Conservation (phyloP, 1,140 invertebrate species). For the Sycophila sp. region DNA sequence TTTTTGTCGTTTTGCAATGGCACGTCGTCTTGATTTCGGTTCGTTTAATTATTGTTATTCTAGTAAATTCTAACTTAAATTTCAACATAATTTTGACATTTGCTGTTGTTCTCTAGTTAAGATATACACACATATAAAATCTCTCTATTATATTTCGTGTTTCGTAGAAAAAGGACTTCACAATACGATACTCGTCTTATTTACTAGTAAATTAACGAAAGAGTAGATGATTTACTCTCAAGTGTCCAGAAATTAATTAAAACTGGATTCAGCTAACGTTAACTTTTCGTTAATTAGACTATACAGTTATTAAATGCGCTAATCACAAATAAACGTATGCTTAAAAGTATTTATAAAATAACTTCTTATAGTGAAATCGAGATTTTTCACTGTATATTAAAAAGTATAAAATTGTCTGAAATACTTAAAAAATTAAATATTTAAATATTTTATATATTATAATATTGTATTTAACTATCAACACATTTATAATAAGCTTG, state of each 20-base stretch:
- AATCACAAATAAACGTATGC: conserved; percentile 10
- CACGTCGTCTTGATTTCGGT: conserved; percentile 12
- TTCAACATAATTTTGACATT: neutral
- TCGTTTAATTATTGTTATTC: neutral
- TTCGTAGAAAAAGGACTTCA: neutral
- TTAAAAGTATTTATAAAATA: neutral
- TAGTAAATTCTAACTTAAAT: neutral
- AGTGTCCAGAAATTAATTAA: neutral
- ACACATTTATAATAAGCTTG: neutral
- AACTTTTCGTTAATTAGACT: neutral
- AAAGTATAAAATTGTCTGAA: neutral
- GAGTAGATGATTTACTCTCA: neutral
- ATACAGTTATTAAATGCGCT: neutral
- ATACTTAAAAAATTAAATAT: too few species aligned
- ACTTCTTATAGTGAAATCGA: neutral
- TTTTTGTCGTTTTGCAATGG: neutral
- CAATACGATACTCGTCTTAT: neutral
- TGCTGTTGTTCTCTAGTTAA: neutral
- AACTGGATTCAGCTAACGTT: neutral
- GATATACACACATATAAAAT: neutral
- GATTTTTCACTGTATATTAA: too few species aligned
- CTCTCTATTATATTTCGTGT: neutral
- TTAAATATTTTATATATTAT: too few species aligned
- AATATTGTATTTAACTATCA: neutral
- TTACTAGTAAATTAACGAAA: conserved; percentile 3